Conservation (phyloP, 1,140 invertebrate species). For the Sminthurinus signatus region DNA sequence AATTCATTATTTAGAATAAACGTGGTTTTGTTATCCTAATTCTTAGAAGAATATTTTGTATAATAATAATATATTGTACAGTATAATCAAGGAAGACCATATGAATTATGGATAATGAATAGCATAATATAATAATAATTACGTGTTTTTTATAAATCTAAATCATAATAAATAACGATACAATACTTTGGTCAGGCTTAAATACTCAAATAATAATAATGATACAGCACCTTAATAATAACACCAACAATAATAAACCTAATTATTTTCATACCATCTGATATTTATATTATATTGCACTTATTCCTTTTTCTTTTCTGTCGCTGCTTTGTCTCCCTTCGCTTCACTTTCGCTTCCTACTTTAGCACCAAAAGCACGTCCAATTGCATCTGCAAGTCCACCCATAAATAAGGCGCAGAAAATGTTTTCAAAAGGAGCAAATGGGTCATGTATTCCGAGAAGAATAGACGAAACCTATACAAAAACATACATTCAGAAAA, state of each 20-base stretch:
- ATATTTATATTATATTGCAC: not conserved
- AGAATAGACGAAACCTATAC: constrained; percentile 82
- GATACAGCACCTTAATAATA: not conserved
- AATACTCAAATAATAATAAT: not conserved
- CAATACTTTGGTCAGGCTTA: too few species aligned
- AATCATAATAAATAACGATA: too few species aligned
- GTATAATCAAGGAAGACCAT: too few species aligned
- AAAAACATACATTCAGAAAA: constrained; percentile 4
- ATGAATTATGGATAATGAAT: too few species aligned
- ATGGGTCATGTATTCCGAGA: constrained; percentile 95
- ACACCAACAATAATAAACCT: not conserved
- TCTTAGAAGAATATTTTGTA: too few species aligned
- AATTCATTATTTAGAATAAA: too few species aligned
- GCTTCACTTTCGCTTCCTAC: constrained; percentile 62
- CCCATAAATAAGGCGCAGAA: constrained; percentile 96
- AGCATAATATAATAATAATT: too few species aligned
- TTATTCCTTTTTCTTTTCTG: constrained; percentile 67
- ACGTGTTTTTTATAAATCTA: too few species aligned
- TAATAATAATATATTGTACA: too few species aligned
- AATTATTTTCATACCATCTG: constrained; percentile 6
- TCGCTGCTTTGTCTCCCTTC: constrained; percentile 56
- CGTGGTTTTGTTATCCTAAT: too few species aligned
- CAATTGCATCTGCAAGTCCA: constrained; percentile 94
- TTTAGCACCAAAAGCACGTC: constrained; percentile 65
- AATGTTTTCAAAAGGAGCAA: constrained; percentile 96